These are phyloP conservation scores for Phymastichus coffea DNA, from an alignment of 1,140 invertebrate species.

Conservation along the genomic window DNA sequence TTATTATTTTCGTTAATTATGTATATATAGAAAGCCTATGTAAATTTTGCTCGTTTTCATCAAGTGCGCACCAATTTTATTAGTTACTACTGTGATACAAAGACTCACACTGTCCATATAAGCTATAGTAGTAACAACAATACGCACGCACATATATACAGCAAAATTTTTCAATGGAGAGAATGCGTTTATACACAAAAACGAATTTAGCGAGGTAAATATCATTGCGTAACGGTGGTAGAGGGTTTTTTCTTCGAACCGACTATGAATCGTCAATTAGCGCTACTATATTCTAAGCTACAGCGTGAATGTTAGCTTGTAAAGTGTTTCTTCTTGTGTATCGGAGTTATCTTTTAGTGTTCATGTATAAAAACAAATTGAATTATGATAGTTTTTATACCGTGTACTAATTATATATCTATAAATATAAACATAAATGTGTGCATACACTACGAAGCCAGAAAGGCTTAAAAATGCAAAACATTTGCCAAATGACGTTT, in stretches of 20 bases:
- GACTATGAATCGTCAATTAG: conserved; percentile 11
- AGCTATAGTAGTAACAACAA: conserved; percentile 19
- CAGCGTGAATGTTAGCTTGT: conserved; percentile 1
- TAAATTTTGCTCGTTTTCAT: conserved; percentile 15
- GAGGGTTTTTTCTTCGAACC: conserved; percentile 6
- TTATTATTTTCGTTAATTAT: conserved; percentile 19
- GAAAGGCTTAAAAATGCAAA: neutral
- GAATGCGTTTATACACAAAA: conserved; percentile 19
- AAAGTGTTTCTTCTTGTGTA: conserved; percentile 1
- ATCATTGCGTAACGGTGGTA: conserved; percentile 1
- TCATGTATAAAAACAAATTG: conserved; percentile 13
- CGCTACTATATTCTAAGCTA: neutral
- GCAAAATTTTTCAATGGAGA: conserved; percentile 11
- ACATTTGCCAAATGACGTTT: conserved; percentile 18
- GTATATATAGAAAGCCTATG: conserved; percentile 24
- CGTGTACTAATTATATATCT: neutral
- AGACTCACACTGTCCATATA: conserved; percentile 11
- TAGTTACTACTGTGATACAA: conserved; percentile 24
- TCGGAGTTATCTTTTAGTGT: conserved; percentile 7
- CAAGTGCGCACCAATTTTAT: conserved; percentile 12
- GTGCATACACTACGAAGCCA: no score
- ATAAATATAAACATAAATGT: neutral
- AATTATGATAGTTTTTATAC: conserved; percentile 15
- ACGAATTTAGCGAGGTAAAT: conserved; percentile 22
- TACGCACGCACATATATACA: conserved; percentile 2